Percentiles rank a stretch among this genome's conserved stretches.
Conservation (phyloP, 2,113 vertebrate genomes). For the Grammomys surdaster region DNA sequence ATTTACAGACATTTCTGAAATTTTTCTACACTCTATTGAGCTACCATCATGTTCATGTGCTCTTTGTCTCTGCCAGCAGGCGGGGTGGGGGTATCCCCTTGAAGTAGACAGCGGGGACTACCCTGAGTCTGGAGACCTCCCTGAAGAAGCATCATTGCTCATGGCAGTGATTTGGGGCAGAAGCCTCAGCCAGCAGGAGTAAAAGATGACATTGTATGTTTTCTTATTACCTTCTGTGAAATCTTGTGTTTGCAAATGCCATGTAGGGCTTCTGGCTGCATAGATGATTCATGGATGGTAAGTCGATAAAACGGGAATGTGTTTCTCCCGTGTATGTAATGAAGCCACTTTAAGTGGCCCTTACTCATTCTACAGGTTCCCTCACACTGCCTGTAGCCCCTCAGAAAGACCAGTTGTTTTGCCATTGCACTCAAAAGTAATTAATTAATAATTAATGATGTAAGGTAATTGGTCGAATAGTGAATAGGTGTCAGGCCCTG, state of each 20-base stretch:
- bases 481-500: not conserved
- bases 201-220: not conserved
- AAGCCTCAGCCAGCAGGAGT: not conserved
- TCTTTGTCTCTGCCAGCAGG: not conserved
- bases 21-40: not conserved
- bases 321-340: not conserved
- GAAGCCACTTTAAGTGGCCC: not conserved
- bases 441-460: not conserved
- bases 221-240: not conserved
- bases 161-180: not conserved
- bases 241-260: not conserved
- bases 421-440: not conserved
- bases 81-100: not conserved
- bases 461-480: not conserved
- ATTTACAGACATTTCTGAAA: constrained; percentile 38
- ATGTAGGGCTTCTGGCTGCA: not conserved
- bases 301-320: not conserved
- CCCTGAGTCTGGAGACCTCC: not conserved
- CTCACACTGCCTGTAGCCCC: not conserved
- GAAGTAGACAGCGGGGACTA: not conserved
- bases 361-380: not conserved
- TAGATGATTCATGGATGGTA: not conserved
- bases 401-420: constrained; percentile 8
- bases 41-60: not conserved
- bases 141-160: not conserved